Percentiles rank a stretch among this genome's conserved stretches.
Evolutionary conservation across 2,113 vertebrate species (phyloP).

Genomic region (Crotalus horridus): DNA sequence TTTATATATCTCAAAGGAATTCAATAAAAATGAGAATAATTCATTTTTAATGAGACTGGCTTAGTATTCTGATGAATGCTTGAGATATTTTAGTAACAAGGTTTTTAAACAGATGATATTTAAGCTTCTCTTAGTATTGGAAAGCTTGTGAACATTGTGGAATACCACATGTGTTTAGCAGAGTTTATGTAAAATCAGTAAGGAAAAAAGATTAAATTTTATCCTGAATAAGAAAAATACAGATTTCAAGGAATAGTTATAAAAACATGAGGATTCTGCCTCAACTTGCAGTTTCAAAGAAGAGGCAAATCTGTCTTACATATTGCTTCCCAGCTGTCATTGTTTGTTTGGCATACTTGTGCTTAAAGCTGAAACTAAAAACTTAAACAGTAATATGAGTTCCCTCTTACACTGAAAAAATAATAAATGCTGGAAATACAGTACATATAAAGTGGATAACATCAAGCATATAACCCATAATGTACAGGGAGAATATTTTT

Average conservation of each 20-base stretch:
- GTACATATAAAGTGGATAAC: slow-evolving; percentile 10
- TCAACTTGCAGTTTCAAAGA: slow-evolving; percentile 67
- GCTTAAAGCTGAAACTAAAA: slow-evolving; percentile 60
- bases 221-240: slow-evolving; percentile 50
- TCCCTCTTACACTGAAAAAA: slow-evolving; percentile 26
- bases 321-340: slow-evolving; percentile 66
- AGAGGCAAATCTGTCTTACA: slow-evolving; percentile 65
- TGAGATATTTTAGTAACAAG: not conserved
- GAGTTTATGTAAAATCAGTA: not conserved
- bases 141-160: not conserved
- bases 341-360: slow-evolving; percentile 62
- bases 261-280: slow-evolving; percentile 54
- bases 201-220: slow-evolving; percentile 65
- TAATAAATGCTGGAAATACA: slow-evolving; percentile 42
- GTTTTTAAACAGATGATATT: not conserved
- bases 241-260: slow-evolving; percentile 59
- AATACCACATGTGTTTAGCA: not conserved
- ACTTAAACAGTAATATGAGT: slow-evolving; percentile 55
- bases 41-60: not conserved
- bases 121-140: not conserved
- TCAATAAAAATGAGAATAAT: not conserved
- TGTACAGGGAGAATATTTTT: not conserved
- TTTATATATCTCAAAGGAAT: not conserved
- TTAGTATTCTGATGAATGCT: not conserved
- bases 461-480: not conserved